These are phyloP conservation scores for Pomacea maculata DNA, from an alignment of 1,140 invertebrate genomes.

Conservation along the genomic window DNA sequence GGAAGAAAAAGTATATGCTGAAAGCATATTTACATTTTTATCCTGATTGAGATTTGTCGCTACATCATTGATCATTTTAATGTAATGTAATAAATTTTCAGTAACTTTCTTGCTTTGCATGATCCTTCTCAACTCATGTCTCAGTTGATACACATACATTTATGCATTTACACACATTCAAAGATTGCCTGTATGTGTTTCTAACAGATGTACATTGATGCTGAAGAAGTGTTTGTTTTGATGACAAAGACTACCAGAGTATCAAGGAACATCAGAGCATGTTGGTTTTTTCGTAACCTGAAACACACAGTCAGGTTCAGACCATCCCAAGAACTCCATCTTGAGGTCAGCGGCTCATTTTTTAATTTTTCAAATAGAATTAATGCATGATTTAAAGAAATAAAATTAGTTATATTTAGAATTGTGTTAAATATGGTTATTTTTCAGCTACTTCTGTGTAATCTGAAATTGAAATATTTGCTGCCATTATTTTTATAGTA, in stretches of 20 bases:
- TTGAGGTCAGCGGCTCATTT: constrained; percentile 11
- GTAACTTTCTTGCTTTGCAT: neutral
- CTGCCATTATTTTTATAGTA: too few relatives aligned
- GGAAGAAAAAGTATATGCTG: too few relatives aligned
- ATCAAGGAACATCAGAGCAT: constrained; percentile 78
- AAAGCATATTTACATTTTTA: too few relatives aligned
- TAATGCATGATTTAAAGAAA: neutral
- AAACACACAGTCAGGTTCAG: constrained; percentile 70
- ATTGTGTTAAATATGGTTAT: neutral
- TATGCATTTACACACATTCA: neutral
- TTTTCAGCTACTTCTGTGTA: neutral
- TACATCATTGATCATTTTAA: neutral
- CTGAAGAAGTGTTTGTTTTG: constrained; percentile 75
- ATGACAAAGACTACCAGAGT: constrained; percentile 81
- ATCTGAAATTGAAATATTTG: too few relatives aligned
- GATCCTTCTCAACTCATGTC: too few relatives aligned
- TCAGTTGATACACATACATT: neutral
- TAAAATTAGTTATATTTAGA: neutral
- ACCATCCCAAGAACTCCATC: constrained; percentile 39
- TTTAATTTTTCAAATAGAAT: constrained; percentile 1
- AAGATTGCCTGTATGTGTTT: constrained; percentile 2
- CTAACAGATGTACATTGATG: constrained; percentile 48
- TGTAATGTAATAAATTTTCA: neutral
- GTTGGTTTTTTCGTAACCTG: constrained; percentile 80
- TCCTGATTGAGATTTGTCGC: too few relatives aligned